Base-by-base conservation (phyloP, 2,888 invertebrate species). In the Nowickia ferox region DNA sequence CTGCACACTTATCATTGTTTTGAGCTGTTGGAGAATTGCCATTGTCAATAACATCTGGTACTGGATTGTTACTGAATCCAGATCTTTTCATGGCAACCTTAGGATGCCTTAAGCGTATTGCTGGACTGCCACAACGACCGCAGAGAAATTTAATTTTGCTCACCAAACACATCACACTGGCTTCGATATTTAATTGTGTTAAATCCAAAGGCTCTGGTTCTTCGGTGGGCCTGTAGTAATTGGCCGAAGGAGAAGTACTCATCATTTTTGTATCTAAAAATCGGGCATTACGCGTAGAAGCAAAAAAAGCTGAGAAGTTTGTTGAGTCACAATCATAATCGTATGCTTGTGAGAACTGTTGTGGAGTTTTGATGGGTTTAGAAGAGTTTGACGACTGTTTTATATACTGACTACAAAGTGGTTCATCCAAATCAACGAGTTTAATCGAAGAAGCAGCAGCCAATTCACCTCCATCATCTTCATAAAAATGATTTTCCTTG, bases 171-270 rank as follows among this genome's bases (percentile, higher is more conserved):
- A 97, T 96, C 9, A 97, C 95, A 89, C 97, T 96, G 0, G 97
- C 97, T 93, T 97, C 97, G 74, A 97, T 96, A 90, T 97, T 97
- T 53, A 97, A 92, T 89, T 97, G 96, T 0, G 97, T 97, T 84
- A 97, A 94, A 91, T 97, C 97, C 95, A 96, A 96, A 0, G 97
- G 97, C 90, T 97, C 97, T 0, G 96, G 96, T 89, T 96, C 96
- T 89, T 96, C 96, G 0, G 96, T 96, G 0, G 96, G 96, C 85
- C 96, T 95, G 90, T 96, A 96, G 91, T 96, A 96, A 92, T 96
- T 96, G 1, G 96, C 96, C 17, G 96, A 96, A 13, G 93, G 93
- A 19, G 92, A 93, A 8, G 92, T 91, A 69, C 91, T 92, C 93
- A 93, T 93, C 78, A 91, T 89, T 87, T 92, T 94, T n/a, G 94